phyloP scores from a whole-genome alignment of 23 tunicate genomes.

The Clavelina lepadiformis region DNA sequence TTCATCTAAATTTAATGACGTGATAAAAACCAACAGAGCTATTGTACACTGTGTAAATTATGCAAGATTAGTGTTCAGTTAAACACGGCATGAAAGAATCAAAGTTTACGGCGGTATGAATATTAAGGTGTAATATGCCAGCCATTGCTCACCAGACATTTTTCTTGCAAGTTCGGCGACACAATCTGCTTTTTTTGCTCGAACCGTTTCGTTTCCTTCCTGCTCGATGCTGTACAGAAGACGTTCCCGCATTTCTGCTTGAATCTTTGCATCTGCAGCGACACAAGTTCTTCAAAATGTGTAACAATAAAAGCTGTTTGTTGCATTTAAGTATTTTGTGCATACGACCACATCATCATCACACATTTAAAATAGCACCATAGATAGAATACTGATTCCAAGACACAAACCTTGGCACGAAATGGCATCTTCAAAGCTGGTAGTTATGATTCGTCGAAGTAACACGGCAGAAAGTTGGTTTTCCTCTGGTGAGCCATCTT shows the following conservation, averaged over 20 bases:
- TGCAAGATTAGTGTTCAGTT: too few relatives aligned
- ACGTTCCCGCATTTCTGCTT: conserved; percentile 28
- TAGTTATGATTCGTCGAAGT: conserved; percentile 49
- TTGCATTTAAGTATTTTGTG: too few relatives aligned
- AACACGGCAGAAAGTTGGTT: conserved; percentile 39
- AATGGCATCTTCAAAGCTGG: conserved; percentile 45
- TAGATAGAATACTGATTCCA: too few relatives aligned
- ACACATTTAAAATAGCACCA: too few relatives aligned
- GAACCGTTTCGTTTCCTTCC: conserved; percentile 31
- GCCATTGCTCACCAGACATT: conserved; percentile 62
- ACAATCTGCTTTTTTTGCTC: conserved; percentile 71
- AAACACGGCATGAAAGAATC: too few relatives aligned
- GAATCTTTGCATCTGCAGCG: conserved; percentile 29
- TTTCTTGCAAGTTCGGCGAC: conserved; percentile 76
- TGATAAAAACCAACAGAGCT: background rate
- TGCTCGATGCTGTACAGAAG: conserved; percentile 26
- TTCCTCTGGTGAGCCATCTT: conserved; percentile 10
- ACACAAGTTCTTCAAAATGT: background rate
- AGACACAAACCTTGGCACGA: too few relatives aligned
- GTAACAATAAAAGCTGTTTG: too few relatives aligned
- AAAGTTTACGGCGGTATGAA: too few relatives aligned
- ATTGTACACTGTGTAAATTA: background rate
- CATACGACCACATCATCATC: too few relatives aligned
- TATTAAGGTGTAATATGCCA: too few relatives aligned
- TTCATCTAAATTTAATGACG: conserved; percentile 78